These are phyloP conservation scores for Eulithis prunata DNA, from an alignment of 2,888 invertebrate species.

Conservation along the genomic window DNA sequence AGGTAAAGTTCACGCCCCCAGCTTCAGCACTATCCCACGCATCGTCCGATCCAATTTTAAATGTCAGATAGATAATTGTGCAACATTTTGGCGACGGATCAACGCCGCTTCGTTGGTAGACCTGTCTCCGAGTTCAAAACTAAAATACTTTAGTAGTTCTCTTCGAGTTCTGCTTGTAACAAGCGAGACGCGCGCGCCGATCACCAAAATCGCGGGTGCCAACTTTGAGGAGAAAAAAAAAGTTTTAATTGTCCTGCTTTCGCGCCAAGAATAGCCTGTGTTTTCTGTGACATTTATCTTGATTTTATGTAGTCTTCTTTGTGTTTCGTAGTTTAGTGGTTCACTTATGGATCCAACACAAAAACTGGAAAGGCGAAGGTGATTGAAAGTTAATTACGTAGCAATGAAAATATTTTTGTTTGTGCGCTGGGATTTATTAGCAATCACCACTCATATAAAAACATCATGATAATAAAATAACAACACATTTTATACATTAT, in stretches of 20 bases:
- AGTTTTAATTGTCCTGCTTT: conserved; percentile 43
- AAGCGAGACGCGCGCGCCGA: conserved; percentile 43
- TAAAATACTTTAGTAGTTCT: conserved; percentile 67
- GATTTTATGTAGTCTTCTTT: conserved; percentile 41
- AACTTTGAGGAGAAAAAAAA: conserved; percentile 38
- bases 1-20: conserved; percentile 32
- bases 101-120: conserved; percentile 58
- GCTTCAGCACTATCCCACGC: conserved; percentile 61
- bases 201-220: conserved; percentile 41
- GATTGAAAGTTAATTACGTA: conserved; percentile 53
- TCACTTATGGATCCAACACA: conserved; percentile 39
- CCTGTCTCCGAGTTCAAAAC: conserved; percentile 56
- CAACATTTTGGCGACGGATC: conserved; percentile 76
- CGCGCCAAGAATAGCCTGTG: conserved; percentile 46
- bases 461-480: conserved; percentile 24
- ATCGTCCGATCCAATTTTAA: conserved; percentile 80
- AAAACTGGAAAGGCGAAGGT: conserved; percentile 79
- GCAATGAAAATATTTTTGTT: conserved; percentile 23
- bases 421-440: conserved; percentile 16
- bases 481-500: conserved; percentile 10
- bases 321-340: conserved; percentile 33
- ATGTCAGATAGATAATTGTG: conserved; percentile 84
- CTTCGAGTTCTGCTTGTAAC: conserved; percentile 46
- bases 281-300: conserved; percentile 53
- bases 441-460: conserved; percentile 24